Evolutionary conservation across 2,113 vertebrate species (phyloP).

Genomic region (Silurus asotus): DNA sequence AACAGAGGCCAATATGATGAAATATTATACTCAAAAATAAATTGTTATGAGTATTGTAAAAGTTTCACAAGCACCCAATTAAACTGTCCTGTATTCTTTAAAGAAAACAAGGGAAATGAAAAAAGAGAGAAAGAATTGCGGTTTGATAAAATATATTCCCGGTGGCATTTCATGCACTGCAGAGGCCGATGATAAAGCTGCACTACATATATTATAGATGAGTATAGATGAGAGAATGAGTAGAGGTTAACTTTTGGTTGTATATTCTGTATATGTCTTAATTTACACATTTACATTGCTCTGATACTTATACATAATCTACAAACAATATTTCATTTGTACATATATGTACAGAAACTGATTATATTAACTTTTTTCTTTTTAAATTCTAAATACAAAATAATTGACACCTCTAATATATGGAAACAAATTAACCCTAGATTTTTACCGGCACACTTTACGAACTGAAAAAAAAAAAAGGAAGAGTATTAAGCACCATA

Average conservation of each 20-base stretch:
- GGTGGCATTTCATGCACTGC: conserved; percentile 23
- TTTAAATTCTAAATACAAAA: background rate
- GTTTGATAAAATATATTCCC: background rate
- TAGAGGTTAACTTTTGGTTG: background rate
- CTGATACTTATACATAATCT: background rate
- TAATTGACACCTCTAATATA: background rate
- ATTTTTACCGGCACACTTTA: background rate
- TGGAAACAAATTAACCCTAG: background rate
- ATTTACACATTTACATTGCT: conserved; percentile 21
- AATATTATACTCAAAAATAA: background rate
- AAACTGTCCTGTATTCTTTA: background rate
- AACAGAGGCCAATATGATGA: background rate
- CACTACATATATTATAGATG: conserved; percentile 37
- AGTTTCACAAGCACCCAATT: background rate
- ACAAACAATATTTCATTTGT: background rate
- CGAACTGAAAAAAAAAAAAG: background rate
- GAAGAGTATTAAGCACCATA: no score
- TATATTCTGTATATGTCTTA: background rate
- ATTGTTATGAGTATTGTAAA: background rate
- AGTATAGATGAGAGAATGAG: background rate
- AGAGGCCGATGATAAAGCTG: conserved; percentile 3
- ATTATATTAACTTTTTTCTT: background rate
- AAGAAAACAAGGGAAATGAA: background rate
- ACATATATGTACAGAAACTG: background rate
- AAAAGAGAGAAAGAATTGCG: background rate